These are phyloP conservation scores for Acleris sparsana DNA, from an alignment of 2,888 invertebrate species.

Conservation along the genomic window DNA sequence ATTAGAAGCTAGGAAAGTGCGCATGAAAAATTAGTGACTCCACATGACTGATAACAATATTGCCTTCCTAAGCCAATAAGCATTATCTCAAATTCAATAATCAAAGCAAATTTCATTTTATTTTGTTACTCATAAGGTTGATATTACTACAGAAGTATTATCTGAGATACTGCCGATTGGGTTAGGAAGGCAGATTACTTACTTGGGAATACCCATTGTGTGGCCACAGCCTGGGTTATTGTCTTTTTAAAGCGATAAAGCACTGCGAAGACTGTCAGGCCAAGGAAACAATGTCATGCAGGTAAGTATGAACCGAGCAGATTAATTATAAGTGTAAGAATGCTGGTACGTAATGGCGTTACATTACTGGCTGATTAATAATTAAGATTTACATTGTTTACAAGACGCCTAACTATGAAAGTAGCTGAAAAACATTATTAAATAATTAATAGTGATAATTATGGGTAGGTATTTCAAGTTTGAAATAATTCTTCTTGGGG, in stretches of 20 bases:
- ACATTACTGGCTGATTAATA: background rate
- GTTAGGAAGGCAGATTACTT: no score
- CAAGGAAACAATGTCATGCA: conserved; percentile 8
- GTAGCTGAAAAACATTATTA: no score
- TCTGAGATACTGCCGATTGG: no score
- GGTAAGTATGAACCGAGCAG: conserved; percentile 10
- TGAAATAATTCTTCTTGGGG: no score
- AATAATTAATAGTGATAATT: no score
- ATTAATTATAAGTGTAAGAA: conserved; percentile 2
- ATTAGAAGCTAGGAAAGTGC: conserved; percentile 18
- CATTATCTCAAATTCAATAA: no score
- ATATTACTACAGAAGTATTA: no score
- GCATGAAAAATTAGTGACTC: conserved; percentile 9
- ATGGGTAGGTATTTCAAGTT: no score
- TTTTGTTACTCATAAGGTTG: no score
- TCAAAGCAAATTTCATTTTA: no score
- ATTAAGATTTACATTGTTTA: background rate
- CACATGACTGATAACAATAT: conserved; percentile 29
- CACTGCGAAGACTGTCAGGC: conserved; percentile 2
- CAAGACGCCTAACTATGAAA: no score
- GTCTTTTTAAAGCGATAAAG: conserved; percentile 20
- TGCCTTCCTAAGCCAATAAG: no score
- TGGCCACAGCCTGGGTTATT: background rate
- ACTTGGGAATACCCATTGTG: conserved; percentile 10
- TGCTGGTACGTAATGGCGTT: background rate